Conservation (phyloP, 2,113 vertebrate species). For the Danionella cerebrum region DNA sequence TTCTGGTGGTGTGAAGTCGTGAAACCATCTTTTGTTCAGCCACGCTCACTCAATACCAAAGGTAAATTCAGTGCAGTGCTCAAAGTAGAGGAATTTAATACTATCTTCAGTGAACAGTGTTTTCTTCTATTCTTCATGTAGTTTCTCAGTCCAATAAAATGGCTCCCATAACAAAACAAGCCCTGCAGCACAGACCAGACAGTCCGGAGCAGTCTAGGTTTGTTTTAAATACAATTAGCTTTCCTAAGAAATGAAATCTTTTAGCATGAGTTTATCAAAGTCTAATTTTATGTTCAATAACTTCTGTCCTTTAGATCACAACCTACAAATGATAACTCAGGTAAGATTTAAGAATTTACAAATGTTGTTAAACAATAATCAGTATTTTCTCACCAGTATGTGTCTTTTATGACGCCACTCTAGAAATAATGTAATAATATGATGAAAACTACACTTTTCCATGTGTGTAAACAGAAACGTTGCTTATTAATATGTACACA, state of each 20-base stretch:
- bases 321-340: slow-evolving; percentile 18
- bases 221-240: not conserved
- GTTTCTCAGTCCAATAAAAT: slow-evolving; percentile 48
- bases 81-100: too few species aligned
- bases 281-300: not conserved
- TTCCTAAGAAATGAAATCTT: not conserved
- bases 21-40: slow-evolving; percentile 90
- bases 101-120: slow-evolving; percentile 22
- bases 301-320: slow-evolving; percentile 12
- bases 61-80: slow-evolving; percentile 67
- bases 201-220: slow-evolving; percentile 35
- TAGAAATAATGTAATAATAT: too few species aligned
- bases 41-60: slow-evolving; percentile 70
- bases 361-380: too few species aligned
- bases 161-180: slow-evolving; percentile 58
- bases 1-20: slow-evolving; percentile 99
- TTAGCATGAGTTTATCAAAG: not conserved
- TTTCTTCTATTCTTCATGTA: slow-evolving; percentile 25
- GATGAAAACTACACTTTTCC: too few species aligned
- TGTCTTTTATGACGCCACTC: too few species aligned
- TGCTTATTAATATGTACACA: too few species aligned
- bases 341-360: slow-evolving; percentile 12
- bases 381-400: too few species aligned
- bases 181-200: slow-evolving; percentile 46
- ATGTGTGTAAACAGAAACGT: too few species aligned